A percentile compares a stretch with the other conserved stretches of the same genome.
Evolutionary conservation across 2,888 invertebrate species (phyloP).

Genomic region (Eristalis pertinax): DNA sequence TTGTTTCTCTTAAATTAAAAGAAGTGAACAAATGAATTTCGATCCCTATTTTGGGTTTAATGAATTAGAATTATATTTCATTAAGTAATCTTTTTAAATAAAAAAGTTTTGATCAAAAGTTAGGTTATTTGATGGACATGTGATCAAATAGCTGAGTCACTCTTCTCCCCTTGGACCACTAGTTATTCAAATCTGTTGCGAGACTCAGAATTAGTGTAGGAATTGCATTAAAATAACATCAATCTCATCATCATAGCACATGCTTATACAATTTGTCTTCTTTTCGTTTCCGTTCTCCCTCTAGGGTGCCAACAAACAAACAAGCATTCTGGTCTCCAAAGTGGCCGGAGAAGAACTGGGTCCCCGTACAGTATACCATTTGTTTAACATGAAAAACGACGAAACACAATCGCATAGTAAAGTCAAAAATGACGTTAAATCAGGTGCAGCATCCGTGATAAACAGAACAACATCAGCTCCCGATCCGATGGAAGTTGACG

Average conservation of each 20-base stretch:
- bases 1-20: too few species aligned
- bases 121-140: too few species aligned
- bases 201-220: not conserved
- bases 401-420: not conserved
- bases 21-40: too few species aligned
- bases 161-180: not conserved
- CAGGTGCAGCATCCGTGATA: not conserved
- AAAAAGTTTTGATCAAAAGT: too few species aligned
- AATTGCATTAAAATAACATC: not conserved
- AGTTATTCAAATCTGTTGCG: not conserved
- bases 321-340: constrained; percentile 36
- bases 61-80: too few species aligned
- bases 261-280: not conserved
- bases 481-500: not conserved
- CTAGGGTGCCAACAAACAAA: constrained; percentile 57
- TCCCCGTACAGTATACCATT: constrained; percentile 44
- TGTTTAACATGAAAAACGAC: constrained; percentile 42
- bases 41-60: too few species aligned
- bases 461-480: not conserved
- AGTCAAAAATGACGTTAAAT: not conserved
- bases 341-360: constrained; percentile 50
- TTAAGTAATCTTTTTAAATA: too few species aligned
- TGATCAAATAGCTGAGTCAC: too few species aligned
- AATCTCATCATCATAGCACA: not conserved
- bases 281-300: not conserved